These are phyloP conservation scores for Atherinomorus stipes DNA, from an alignment of 2,113 vertebrate genomes.

Conservation along the genomic window DNA sequence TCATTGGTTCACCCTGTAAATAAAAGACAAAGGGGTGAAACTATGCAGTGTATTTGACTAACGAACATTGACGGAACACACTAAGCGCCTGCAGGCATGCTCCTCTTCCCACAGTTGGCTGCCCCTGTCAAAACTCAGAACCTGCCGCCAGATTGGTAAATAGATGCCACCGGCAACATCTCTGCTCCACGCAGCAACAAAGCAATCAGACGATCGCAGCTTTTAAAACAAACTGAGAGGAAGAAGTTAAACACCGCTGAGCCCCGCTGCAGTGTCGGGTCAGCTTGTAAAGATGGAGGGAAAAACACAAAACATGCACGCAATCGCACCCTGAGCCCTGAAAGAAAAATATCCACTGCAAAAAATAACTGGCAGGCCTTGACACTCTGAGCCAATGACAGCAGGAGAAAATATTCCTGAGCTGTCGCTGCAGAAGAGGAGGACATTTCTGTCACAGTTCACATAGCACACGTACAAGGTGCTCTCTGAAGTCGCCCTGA, in stretches of 20 bases:
- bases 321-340: slow-evolving; percentile 8
- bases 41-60: slow-evolving; percentile 74
- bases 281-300: slow-evolving; percentile 11
- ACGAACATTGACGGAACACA: slow-evolving; percentile 74
- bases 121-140: slow-evolving; percentile 80
- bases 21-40: slow-evolving; percentile 74
- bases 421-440: slow-evolving; percentile 15
- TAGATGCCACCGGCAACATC: slow-evolving; percentile 59
- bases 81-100: slow-evolving; percentile 54
- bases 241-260: slow-evolving; percentile 23
- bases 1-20: slow-evolving; percentile 72
- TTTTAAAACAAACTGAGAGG: slow-evolving; percentile 42
- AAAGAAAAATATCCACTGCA: slow-evolving; percentile 42
- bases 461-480: not conserved
- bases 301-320: slow-evolving; percentile 13
- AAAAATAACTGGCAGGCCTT: slow-evolving; percentile 41
- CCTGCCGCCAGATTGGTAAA: slow-evolving; percentile 79
- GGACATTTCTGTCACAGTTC: slow-evolving; percentile 13
- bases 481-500: not conserved
- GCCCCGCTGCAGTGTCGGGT: slow-evolving; percentile 16
- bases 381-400: slow-evolving; percentile 41
- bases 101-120: slow-evolving; percentile 76
- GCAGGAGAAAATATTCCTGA: slow-evolving; percentile 32
- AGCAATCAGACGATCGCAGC: slow-evolving; percentile 47
- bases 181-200: slow-evolving; percentile 53